Conservation (phyloP, 2,113 vertebrate species). For the Limnothrissa miodon region DNA sequence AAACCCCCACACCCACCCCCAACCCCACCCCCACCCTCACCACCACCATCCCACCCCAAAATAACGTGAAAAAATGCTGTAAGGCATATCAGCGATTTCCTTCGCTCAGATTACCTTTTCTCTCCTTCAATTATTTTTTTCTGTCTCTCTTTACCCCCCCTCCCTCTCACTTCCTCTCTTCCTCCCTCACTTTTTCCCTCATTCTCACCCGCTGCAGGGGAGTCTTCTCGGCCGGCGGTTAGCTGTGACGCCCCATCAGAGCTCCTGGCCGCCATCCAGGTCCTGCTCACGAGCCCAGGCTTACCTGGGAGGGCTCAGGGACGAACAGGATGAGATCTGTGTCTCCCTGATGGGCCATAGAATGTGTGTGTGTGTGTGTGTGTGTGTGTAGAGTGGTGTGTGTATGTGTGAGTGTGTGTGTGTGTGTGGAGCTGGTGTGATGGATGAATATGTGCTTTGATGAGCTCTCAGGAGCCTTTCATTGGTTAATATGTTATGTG, state of each 20-base stretch:
- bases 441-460: neutral
- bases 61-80: conserved; percentile 22
- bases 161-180: neutral
- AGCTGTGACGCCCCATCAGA: neutral
- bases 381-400: too few relatives aligned
- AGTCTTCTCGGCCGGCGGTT: neutral
- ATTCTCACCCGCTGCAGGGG: neutral
- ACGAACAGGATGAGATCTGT: neutral
- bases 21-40: too few relatives aligned
- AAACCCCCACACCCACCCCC: neutral
- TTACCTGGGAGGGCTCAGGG: neutral
- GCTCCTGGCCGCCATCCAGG: neutral
- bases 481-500: neutral
- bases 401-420: neutral
- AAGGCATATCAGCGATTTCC: conserved; percentile 61
- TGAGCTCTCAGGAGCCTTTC: neutral
- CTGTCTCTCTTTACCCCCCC: too few relatives aligned
- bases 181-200: neutral
- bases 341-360: neutral
- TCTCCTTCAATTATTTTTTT: neutral
- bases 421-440: too few relatives aligned
- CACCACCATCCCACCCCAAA: neutral
- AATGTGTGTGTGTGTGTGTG: too few relatives aligned
- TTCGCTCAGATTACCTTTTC: neutral
- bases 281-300: neutral